These are phyloP conservation scores for Glareola pratincola DNA, from an alignment of 2,113 vertebrate species.

Conservation along the genomic window DNA sequence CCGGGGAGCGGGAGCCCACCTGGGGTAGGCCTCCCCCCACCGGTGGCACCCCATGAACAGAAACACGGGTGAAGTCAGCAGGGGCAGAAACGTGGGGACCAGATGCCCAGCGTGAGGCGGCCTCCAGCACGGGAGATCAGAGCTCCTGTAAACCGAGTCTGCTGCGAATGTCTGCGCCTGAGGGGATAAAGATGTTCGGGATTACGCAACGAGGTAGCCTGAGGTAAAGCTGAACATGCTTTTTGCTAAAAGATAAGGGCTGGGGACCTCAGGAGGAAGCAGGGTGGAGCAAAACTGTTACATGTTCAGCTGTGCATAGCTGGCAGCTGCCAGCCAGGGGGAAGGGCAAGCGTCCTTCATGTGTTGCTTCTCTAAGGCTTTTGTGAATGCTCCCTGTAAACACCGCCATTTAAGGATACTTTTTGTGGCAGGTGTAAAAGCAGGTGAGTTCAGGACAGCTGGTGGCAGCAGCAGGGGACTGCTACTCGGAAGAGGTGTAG, in stretches of 20 bases:
- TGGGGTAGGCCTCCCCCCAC: not conserved
- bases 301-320: accelerated
- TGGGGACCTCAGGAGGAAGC: not conserved
- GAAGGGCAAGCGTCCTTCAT: not conserved
- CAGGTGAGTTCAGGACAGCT: not conserved
- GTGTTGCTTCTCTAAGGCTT: not conserved
- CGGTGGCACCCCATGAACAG: not conserved
- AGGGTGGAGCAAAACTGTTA: not conserved
- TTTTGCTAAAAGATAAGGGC: not conserved
- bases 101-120: accelerated
- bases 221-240: not conserved
- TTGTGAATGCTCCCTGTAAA: not conserved
- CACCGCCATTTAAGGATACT: not conserved
- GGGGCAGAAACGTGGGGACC: accelerated
- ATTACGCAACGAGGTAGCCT: not conserved
- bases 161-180: accelerated
- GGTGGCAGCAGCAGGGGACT: not conserved
- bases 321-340: not conserved
- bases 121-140: not conserved
- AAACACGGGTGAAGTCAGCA: accelerated
- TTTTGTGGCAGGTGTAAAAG: not conserved
- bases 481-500: not conserved
- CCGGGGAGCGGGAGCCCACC: not conserved
- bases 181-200: not conserved
- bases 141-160: not conserved